Evolutionary conservation across 2,888 invertebrate species (phyloP).

Genomic region (Drosophila putrida): DNA sequence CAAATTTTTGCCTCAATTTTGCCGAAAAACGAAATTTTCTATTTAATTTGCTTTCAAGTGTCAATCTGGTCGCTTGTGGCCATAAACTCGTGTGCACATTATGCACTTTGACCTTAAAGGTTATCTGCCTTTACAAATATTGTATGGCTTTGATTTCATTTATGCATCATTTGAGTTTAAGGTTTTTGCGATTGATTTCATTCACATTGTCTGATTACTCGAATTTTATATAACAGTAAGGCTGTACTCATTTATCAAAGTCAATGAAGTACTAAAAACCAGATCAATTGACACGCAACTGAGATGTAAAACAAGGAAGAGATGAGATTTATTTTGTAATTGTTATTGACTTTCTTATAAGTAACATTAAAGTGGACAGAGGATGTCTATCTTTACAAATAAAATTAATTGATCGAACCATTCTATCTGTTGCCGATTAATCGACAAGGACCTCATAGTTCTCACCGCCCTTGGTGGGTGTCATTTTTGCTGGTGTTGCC

Average conservation of each 20-base stretch:
- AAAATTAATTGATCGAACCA: background rate
- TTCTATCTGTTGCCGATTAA: constrained; percentile 33
- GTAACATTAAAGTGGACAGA: too few species aligned
- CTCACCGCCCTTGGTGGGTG: constrained; percentile 80
- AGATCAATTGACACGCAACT: background rate
- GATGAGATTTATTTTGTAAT: too few species aligned
- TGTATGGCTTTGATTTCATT: constrained; percentile 69
- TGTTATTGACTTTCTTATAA: too few species aligned
- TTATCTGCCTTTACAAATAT: constrained; percentile 58
- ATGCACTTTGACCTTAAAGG: constrained; percentile 65
- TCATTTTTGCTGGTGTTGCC: constrained; percentile 55
- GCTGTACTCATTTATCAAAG: background rate
- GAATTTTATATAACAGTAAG: constrained; percentile 35
- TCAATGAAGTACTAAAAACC: background rate
- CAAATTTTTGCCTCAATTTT: constrained; percentile 69
- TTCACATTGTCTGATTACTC: constrained; percentile 50
- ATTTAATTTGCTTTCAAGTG: constrained; percentile 75
- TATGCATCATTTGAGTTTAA: constrained; percentile 77
- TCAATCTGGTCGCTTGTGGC: constrained; percentile 61
- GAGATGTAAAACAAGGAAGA: background rate
- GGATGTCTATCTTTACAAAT: background rate
- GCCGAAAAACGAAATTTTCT: constrained; percentile 72
- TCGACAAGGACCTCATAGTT: constrained; percentile 68
- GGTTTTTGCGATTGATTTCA: constrained; percentile 76
- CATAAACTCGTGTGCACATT: constrained; percentile 41